These are phyloP conservation scores for Bolinopsis microptera DNA, from an alignment of 37 sponge, comb jelly and placozoan genomes.

Conservation along the genomic window DNA sequence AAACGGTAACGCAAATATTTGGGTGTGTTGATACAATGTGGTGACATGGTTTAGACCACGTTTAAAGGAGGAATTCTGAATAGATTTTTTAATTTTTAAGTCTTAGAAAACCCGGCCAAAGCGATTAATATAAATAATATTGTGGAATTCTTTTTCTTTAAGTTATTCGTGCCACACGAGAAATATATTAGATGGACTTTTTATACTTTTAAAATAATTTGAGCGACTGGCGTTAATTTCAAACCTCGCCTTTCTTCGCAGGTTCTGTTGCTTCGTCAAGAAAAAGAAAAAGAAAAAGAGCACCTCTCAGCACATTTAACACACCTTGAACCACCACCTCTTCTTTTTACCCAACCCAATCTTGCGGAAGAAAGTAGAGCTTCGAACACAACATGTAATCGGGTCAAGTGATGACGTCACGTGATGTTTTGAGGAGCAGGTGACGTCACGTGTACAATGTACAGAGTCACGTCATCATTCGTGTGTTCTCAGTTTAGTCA, in stretches of 20 bases:
- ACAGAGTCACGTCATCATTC: background rate
- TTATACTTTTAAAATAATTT: too few species aligned
- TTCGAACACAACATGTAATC: background rate
- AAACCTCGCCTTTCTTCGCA: background rate
- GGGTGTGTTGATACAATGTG: too few species aligned
- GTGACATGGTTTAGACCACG: too few species aligned
- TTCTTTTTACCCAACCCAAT: background rate
- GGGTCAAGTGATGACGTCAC: background rate
- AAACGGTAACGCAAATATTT: too few species aligned
- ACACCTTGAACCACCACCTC: background rate
- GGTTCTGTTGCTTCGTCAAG: conserved; percentile 49
- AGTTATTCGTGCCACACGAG: too few species aligned
- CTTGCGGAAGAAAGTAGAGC: background rate
- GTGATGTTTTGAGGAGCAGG: background rate
- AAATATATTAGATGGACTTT: too few species aligned
- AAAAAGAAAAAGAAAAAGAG: conserved; percentile 50
- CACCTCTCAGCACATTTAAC: conserved; percentile 18
- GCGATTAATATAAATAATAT: too few species aligned
- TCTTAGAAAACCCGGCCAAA: too few species aligned
- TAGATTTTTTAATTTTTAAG: too few species aligned
- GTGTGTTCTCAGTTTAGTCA: background rate
- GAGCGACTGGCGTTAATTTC: too few species aligned
- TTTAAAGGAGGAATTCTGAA: too few species aligned
- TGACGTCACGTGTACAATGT: background rate
- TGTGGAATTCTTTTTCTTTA: too few species aligned